Evolutionary conservation across 2,113 vertebrate genomes (phyloP).

Genomic region (Dolichallabes microphthalmus): DNA sequence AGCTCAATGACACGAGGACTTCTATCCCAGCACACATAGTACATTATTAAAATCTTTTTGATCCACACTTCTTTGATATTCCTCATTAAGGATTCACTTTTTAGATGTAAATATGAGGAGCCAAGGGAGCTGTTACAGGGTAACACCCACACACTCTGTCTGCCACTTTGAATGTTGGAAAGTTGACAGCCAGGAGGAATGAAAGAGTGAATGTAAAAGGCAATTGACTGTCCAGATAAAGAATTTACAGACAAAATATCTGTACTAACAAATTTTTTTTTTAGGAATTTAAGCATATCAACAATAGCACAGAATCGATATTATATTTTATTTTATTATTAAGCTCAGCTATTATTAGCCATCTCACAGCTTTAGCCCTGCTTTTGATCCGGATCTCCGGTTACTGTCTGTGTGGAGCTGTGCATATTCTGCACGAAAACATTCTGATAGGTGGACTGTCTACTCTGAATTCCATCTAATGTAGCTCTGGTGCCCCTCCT

Average conservation of each 20-base stretch:
- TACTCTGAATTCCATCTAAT: not conserved
- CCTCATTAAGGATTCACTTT: slow-evolving; percentile 91
- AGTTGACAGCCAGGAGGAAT: slow-evolving; percentile 38
- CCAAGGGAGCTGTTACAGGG: slow-evolving; percentile 88
- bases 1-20: slow-evolving; percentile 45
- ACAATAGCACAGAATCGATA: not conserved
- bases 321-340: slow-evolving; percentile 1
- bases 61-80: slow-evolving; percentile 87
- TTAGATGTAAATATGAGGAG: slow-evolving; percentile 90
- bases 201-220: slow-evolving; percentile 2
- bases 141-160: slow-evolving; percentile 75
- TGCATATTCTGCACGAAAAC: not conserved
- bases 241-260: not conserved
- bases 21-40: slow-evolving; percentile 54
- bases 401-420: not conserved
- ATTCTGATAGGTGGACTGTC: not conserved
- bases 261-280: not conserved
- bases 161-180: slow-evolving; percentile 81
- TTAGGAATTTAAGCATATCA: slow-evolving; percentile 13
- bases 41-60: slow-evolving; percentile 91
- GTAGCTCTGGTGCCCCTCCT: not conserved
- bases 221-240: slow-evolving; percentile 26
- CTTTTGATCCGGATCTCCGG: not conserved
- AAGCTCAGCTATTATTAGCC: not conserved
- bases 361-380: not conserved